phyloP scores from a whole-genome alignment of 2,888 invertebrate species.

The Tinea trinotella region DNA sequence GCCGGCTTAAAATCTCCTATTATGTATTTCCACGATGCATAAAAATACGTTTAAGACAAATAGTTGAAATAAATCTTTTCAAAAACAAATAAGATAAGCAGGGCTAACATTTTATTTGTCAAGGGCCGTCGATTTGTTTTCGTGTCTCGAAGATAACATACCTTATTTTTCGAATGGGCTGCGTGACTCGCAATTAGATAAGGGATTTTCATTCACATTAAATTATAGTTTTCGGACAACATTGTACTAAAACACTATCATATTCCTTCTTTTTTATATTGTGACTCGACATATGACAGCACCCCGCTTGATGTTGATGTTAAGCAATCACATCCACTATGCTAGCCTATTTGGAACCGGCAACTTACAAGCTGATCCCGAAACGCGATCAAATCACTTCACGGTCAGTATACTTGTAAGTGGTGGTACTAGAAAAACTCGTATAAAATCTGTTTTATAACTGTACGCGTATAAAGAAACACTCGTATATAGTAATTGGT shows the following conservation, averaged over 20 bases:
- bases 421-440: background rate
- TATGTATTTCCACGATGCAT: slow-evolving; percentile 5
- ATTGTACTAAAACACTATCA: background rate
- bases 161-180: slow-evolving; percentile 21
- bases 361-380: no score
- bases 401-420: background rate
- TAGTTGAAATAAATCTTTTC: slow-evolving; percentile 22
- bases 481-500: background rate
- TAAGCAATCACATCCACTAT: no score
- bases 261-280: no score
- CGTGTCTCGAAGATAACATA: slow-evolving; percentile 23
- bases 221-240: slow-evolving; percentile 4
- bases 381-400: no score
- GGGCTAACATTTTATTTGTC: slow-evolving; percentile 19
- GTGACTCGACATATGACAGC: no score
- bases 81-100: slow-evolving; percentile 22
- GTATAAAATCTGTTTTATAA: background rate
- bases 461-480: background rate
- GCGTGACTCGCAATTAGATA: slow-evolving; percentile 24
- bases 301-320: no score
- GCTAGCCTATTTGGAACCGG: no score
- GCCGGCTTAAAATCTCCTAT: no score
- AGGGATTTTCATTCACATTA: slow-evolving; percentile 18
- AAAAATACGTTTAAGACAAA: slow-evolving; percentile 19
- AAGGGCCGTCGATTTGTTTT: slow-evolving; percentile 18